Base-by-base conservation (phyloP, 2,797 vertebrate genomes). In the Jordanella pulchra region DNA sequence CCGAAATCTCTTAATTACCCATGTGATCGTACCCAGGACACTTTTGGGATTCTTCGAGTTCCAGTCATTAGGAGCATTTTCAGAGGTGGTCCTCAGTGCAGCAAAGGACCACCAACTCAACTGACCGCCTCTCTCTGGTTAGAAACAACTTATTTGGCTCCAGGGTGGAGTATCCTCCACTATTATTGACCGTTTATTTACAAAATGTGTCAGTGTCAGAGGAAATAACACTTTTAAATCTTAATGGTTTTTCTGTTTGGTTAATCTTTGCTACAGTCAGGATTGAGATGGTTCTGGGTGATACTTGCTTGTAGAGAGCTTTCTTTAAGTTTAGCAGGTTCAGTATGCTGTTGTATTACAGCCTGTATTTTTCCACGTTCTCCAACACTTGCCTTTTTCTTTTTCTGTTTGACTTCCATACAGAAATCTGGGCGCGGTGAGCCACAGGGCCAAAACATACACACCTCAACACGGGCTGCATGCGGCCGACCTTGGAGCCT, bases 61-160 rank as follows among this genome's bases (percentile, higher is more conserved):
- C 65, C 65, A 70, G 42, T 70, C 60, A 28, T 70, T 70, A 15
- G 44, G 65, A 67, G 30, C 54, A n/a, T 55, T 42, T 65, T 69
- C 73, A 47, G 58, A 65, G 73, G 58, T 69, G 66, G 58, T 51
- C 67, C 53, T 63, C 27, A 12, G 5, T 32, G 60, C 21, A 39
- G 42, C 56, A n/a, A 21, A 48, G 30, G 73, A 75, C 67, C 73
- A 69, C 73, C 67, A 47, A 56, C 42, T 32, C 45, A 69, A 75
- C 66, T 32, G 5, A 63, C 27, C 27, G 5, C 50, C 67, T 56
- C 51, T 42, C 42, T 23, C 17, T 39, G 28, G 61, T 42, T 54
- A 69, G 63, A 68, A 68, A 60, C 32, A 61, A 18, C 50, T 48
- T n/a, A 35, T 64, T 69, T 69, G 42, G 60, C 35, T 15, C 15